phyloP scores from a whole-genome alignment of 2,888 invertebrate species.

The Vesta saturnalis region DNA sequence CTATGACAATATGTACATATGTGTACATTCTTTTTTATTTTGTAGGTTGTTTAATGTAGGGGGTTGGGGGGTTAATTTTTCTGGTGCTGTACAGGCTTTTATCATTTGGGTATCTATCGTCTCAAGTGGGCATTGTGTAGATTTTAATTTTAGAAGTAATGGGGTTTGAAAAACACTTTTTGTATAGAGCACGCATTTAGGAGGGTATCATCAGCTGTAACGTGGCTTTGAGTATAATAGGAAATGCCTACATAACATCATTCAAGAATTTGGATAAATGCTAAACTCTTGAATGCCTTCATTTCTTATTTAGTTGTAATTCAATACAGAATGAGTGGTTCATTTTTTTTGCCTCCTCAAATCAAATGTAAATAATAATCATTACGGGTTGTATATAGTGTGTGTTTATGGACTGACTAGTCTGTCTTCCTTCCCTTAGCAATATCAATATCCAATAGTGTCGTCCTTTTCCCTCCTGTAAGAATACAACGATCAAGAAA shows the following conservation, averaged over 20 bases:
- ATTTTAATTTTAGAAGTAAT: slow-evolving; percentile 21
- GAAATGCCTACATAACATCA: slow-evolving; percentile 26
- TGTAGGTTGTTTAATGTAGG: slow-evolving; percentile 39
- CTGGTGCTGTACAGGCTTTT: slow-evolving; percentile 51
- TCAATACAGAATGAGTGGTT: slow-evolving; percentile 5
- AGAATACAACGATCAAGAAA: slow-evolving; percentile 43
- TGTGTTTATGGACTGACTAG: slow-evolving; percentile 56
- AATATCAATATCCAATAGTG: slow-evolving; percentile 52
- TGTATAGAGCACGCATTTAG: slow-evolving; percentile 32
- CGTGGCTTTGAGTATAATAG: slow-evolving; percentile 35
- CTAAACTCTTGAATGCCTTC: slow-evolving; percentile 20
- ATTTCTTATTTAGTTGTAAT: not conserved
- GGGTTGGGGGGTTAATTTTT: slow-evolving; percentile 38
- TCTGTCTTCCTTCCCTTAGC: slow-evolving; percentile 60
- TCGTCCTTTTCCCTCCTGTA: slow-evolving; percentile 42
- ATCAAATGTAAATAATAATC: slow-evolving; percentile 52
- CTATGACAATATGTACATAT: slow-evolving; percentile 64
- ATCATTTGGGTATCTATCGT: slow-evolving; percentile 21
- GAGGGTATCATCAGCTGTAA: slow-evolving; percentile 29
- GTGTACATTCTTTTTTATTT: slow-evolving; percentile 57
- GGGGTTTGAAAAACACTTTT: slow-evolving; percentile 23
- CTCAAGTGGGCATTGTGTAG: slow-evolving; percentile 30
- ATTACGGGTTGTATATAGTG: slow-evolving; percentile 60
- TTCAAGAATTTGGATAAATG: slow-evolving; percentile 14
- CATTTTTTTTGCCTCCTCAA: slow-evolving; percentile 28